phyloP scores from a whole-genome alignment of 2,113 vertebrate genomes.

The Cynocephalus volans region DNA sequence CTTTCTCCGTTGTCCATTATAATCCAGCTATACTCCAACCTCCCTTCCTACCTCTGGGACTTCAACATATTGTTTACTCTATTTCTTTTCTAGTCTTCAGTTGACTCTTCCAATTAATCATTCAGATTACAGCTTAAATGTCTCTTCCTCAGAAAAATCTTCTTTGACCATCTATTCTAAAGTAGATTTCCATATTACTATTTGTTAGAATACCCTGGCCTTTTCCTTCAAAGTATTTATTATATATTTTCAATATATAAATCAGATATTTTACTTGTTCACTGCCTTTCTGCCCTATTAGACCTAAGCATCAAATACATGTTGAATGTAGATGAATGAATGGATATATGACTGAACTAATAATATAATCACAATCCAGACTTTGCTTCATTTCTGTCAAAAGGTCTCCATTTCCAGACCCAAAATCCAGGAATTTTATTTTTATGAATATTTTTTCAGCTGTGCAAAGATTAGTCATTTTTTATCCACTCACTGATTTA shows the following conservation, averaged over 20 bases:
- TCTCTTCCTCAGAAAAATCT: neutral
- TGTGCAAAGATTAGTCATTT: conserved; percentile 4
- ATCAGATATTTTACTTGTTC: neutral
- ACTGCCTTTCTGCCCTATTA: neutral
- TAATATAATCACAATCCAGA: neutral
- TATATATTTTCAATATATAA: neutral
- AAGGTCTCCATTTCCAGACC: neutral
- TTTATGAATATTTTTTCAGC: neutral
- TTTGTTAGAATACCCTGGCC: neutral
- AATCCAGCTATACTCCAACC: neutral
- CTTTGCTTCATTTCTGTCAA: neutral
- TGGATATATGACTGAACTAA: neutral
- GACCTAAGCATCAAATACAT: neutral
- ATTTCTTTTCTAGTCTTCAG: neutral
- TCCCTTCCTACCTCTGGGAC: neutral
- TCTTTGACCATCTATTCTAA: conserved; percentile 8
- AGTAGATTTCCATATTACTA: neutral
- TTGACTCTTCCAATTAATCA: neutral
- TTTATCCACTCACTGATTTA: neutral
- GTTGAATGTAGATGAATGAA: neutral
- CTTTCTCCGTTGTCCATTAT: neutral
- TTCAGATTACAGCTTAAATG: neutral
- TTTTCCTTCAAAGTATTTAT: conserved; percentile 12
- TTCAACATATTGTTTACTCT: neutral
- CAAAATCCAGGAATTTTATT: neutral